A percentile compares a stretch with the other conserved stretches of the same genome.
phyloP scores from a whole-genome alignment of 1,140 invertebrate genomes.

The Trichonephila clavipes region DNA sequence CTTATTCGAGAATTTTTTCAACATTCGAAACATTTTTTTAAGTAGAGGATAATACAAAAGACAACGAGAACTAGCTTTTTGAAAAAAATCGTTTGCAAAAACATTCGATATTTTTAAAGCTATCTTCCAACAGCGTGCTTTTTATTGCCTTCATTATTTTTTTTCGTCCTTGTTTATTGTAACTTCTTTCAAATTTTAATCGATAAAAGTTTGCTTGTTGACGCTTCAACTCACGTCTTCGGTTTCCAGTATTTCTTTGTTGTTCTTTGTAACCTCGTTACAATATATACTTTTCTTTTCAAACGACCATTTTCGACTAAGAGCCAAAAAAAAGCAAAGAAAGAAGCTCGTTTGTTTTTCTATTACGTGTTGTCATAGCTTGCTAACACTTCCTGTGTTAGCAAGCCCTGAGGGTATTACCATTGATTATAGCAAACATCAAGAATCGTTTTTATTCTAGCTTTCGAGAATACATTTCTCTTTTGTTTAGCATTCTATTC shows the following conservation, averaged over 20 bases:
- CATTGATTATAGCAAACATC: constrained; percentile 51
- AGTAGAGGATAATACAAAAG: constrained; percentile 11
- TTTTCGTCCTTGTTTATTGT: background rate
- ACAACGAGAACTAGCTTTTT: background rate
- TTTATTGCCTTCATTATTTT: constrained; percentile 40
- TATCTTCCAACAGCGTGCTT: constrained; percentile 14
- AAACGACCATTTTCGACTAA: constrained; percentile 46
- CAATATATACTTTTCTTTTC: constrained; percentile 56
- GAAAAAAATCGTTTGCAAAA: constrained; percentile 1
- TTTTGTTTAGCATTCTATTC: constrained; percentile 53
- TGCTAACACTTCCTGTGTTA: background rate
- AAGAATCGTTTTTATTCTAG: constrained; percentile 10
- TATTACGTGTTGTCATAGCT: constrained; percentile 45
- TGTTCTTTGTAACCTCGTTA: constrained; percentile 62
- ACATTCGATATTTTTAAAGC: background rate
- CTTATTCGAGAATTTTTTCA: background rate
- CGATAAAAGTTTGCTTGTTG: constrained; percentile 54
- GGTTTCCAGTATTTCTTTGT: constrained; percentile 31
- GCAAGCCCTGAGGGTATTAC: constrained; percentile 20
- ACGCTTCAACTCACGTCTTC: constrained; percentile 52
- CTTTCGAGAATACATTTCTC: background rate
- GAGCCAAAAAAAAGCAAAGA: constrained; percentile 1
- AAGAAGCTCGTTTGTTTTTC: constrained; percentile 32
- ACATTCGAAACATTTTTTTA: background rate
- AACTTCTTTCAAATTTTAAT: constrained; percentile 60